phyloP scores from a whole-genome alignment of 2,888 invertebrate species.

The Archips crataeganus region DNA sequence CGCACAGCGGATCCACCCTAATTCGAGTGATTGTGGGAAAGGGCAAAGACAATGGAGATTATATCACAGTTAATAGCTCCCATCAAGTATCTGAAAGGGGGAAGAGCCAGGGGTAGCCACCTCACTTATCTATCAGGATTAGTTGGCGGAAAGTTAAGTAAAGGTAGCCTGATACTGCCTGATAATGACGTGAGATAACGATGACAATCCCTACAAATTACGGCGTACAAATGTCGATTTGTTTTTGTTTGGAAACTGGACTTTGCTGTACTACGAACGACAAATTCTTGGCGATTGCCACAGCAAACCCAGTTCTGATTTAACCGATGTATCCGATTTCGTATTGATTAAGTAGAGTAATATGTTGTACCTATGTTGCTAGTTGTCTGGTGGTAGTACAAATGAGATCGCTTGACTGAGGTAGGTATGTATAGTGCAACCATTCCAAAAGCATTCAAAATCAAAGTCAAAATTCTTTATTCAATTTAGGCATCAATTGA shows the following conservation, averaged over 20 bases:
- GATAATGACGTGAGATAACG: constrained; percentile 51
- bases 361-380: too few species aligned
- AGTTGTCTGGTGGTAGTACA: too few species aligned
- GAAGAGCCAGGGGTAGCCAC: constrained; percentile 52
- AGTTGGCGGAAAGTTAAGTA: constrained; percentile 55
- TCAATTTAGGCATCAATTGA: too few species aligned
- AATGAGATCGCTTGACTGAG: too few species aligned
- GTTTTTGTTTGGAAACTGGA: constrained; percentile 16
- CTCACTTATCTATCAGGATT: constrained; percentile 72
- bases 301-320: too few species aligned
- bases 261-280: background rate
- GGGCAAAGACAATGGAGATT: constrained; percentile 82
- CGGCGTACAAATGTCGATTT: constrained; percentile 31
- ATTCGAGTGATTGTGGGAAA: constrained; percentile 76
- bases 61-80: constrained; percentile 80
- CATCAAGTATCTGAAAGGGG: constrained; percentile 64
- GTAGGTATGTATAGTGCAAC: too few species aligned
- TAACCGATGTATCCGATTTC: too few species aligned
- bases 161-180: constrained; percentile 45
- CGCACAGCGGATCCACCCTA: constrained; percentile 50
- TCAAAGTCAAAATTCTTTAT: too few species aligned
- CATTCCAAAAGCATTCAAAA: too few species aligned
- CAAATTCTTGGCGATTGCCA: too few species aligned
- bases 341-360: too few species aligned
- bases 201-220: constrained; percentile 33